Evolutionary conservation across 1,140 invertebrate species (phyloP).

Genomic region (Carposina sasakii): DNA sequence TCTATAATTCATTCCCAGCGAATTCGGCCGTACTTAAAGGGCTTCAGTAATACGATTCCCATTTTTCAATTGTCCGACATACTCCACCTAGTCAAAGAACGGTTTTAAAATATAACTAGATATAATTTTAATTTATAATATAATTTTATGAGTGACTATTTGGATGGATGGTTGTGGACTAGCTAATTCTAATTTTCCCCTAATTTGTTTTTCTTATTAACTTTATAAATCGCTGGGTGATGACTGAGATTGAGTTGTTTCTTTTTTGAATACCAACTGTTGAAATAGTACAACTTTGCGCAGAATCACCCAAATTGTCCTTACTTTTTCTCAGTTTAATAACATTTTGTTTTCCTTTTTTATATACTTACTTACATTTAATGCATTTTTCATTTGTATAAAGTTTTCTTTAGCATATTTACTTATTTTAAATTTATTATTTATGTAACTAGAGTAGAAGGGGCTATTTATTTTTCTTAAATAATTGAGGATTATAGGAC

Average conservation of each 20-base stretch:
- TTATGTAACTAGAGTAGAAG: slow-evolving; percentile 58
- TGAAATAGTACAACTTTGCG: no score
- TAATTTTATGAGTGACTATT: slow-evolving; percentile 47
- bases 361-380: no score
- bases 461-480: slow-evolving; percentile 62
- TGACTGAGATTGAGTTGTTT: no score
- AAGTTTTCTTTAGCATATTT: no score
- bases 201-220: slow-evolving; percentile 3
- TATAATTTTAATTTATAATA: slow-evolving; percentile 52
- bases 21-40: no score
- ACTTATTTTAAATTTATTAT: slow-evolving; percentile 22
- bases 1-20: no score
- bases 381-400: slow-evolving; percentile 17
- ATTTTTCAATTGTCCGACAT: slow-evolving; percentile 34
- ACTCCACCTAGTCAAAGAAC: slow-evolving; percentile 62
- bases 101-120: slow-evolving; percentile 60
- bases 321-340: no score
- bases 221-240: neutral
- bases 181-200: slow-evolving; percentile 17
- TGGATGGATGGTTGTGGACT: slow-evolving; percentile 50
- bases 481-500: slow-evolving; percentile 47
- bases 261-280: no score
- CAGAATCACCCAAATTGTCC: no score
- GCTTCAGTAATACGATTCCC: no score
- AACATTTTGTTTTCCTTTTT: no score